These are phyloP conservation scores for Myiotriccus ornatus DNA, from an alignment of 2,797 vertebrate species.

Conservation along the genomic window DNA sequence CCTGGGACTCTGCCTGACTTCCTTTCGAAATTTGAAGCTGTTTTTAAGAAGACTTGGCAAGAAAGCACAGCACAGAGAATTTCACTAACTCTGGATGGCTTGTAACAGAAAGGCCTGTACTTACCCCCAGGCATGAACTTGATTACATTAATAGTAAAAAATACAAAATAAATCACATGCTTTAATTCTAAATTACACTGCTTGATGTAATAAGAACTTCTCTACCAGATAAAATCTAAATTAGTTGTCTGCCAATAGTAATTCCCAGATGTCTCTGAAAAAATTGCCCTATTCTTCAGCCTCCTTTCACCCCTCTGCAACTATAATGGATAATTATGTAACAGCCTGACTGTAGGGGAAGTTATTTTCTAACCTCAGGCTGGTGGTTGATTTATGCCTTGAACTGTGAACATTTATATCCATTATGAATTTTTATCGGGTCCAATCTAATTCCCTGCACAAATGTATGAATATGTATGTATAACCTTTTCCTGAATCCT, in stretches of 20 bases:
- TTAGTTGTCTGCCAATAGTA: slow-evolving; percentile 56
- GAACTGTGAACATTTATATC: slow-evolving; percentile 48
- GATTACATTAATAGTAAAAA: slow-evolving; percentile 42
- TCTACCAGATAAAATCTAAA: slow-evolving; percentile 54
- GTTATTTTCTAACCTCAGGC: slow-evolving; percentile 46
- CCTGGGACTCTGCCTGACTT: slow-evolving; percentile 24
- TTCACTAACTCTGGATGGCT: not conserved
- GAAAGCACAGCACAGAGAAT: not conserved
- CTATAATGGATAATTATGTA: slow-evolving; percentile 54
- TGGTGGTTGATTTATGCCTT: slow-evolving; percentile 53
- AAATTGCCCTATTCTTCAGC: slow-evolving; percentile 63
- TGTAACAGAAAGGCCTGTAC: not conserved
- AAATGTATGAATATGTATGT: slow-evolving; percentile 59
- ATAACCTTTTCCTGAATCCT: slow-evolving; percentile 54
- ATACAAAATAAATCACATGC: slow-evolving; percentile 62
- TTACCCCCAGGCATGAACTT: slow-evolving; percentile 30
- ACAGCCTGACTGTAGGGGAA: slow-evolving; percentile 23
- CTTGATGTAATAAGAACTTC: slow-evolving; percentile 57
- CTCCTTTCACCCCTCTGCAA: not conserved
- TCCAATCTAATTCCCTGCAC: slow-evolving; percentile 27
- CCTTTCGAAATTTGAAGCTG: slow-evolving; percentile 27
- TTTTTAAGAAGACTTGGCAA: slow-evolving; percentile 36
- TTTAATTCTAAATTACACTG: slow-evolving; percentile 59
- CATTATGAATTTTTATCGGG: slow-evolving; percentile 53
- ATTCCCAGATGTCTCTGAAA: slow-evolving; percentile 49